phyloP scores from a whole-genome alignment of 2,888 invertebrate genomes.

The Barypeithes pellucidus region DNA sequence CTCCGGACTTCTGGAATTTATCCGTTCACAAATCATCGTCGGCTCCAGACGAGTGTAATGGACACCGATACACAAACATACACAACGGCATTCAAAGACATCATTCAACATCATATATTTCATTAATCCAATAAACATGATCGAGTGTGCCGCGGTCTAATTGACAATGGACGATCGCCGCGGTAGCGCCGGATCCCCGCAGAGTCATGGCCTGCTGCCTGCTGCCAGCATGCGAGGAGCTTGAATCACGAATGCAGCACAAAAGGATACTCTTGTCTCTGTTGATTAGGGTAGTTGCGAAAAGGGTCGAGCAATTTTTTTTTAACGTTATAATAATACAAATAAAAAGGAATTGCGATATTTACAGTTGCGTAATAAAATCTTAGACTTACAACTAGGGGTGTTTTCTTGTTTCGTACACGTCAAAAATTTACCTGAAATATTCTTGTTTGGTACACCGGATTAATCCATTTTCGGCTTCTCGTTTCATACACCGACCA shows the following conservation, averaged over 20 bases:
- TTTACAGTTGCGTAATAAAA: too few relatives aligned
- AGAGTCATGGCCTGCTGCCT: constrained; percentile 56
- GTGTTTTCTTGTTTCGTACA: too few relatives aligned
- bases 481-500: too few relatives aligned
- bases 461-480: too few relatives aligned
- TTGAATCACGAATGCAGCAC: constrained; percentile 28
- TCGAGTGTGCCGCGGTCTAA: constrained; percentile 65
- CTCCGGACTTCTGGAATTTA: constrained; percentile 56
- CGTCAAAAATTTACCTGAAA: too few relatives aligned
- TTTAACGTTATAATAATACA: too few relatives aligned
- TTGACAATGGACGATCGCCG: constrained; percentile 66
- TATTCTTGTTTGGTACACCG: too few relatives aligned
- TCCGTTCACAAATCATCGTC: constrained; percentile 63
- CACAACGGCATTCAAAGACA: constrained; percentile 45
- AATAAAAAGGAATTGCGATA: too few relatives aligned
- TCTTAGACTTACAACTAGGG: too few relatives aligned
- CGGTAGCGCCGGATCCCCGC: constrained; percentile 62
- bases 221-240: constrained; percentile 51
- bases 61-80: constrained; percentile 60
- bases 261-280: constrained; percentile 9
- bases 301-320: too few relatives aligned
- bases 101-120: constrained; percentile 63
- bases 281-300: constrained; percentile 16
- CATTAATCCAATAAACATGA: constrained; percentile 68
- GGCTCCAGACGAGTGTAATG: constrained; percentile 65